Conservation (phyloP, 1,140 invertebrate genomes). For the Apis dorsata region DNA sequence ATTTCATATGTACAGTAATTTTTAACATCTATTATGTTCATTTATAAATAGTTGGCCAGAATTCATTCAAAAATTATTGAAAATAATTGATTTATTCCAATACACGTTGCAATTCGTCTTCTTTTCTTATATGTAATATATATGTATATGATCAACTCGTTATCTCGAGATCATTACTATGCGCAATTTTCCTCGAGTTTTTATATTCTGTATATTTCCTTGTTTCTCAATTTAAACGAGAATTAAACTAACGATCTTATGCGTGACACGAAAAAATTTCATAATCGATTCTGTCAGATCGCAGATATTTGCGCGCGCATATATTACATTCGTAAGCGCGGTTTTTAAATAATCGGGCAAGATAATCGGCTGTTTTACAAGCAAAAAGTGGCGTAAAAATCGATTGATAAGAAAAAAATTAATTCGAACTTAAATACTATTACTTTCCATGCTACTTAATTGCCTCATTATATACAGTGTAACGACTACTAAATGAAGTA, state of each 20-base stretch:
- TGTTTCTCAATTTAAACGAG: not conserved
- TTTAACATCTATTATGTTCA: not conserved
- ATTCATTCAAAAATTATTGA: not conserved
- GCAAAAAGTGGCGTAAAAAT: constrained; percentile 23
- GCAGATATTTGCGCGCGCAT: not conserved
- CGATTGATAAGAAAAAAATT: constrained; percentile 47
- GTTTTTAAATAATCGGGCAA: constrained; percentile 13
- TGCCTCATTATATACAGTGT: constrained; percentile 48
- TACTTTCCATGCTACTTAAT: constrained; percentile 45
- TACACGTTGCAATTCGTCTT: not conserved
- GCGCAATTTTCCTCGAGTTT: constrained; percentile 7
- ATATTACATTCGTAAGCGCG: not conserved
- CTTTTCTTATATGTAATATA: no score
- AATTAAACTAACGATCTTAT: constrained; percentile 6
- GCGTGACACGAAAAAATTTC: not conserved
- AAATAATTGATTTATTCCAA: constrained; percentile 4
- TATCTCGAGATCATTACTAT: not conserved
- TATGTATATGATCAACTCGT: not conserved
- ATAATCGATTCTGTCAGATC: not conserved
- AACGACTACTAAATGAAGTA: constrained; percentile 43
- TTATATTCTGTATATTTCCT: no score
- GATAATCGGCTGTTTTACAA: constrained; percentile 2
- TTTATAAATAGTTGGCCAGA: not conserved
- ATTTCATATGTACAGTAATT: not conserved
- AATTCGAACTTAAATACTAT: constrained; percentile 45